Conservation (phyloP, 2,888 invertebrate species). For the Epirrhoe tristata region DNA sequence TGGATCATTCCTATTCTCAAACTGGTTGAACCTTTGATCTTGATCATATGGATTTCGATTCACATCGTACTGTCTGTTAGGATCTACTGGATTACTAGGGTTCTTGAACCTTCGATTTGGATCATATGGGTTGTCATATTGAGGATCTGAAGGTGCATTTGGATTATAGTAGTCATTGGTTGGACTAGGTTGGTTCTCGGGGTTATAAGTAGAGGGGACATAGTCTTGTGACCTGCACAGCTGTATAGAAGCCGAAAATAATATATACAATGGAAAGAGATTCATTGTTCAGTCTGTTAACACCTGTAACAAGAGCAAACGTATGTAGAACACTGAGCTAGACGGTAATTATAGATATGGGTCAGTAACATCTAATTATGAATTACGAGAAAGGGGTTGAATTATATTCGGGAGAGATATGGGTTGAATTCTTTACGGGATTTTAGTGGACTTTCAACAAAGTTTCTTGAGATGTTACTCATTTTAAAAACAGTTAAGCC, state of each 20-base stretch:
- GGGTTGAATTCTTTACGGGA: constrained; percentile 4
- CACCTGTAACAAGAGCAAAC: constrained; percentile 59
- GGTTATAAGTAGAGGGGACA: constrained; percentile 68
- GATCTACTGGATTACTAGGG: constrained; percentile 31
- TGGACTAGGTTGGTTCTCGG: constrained; percentile 65
- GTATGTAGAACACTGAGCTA: constrained; percentile 22
- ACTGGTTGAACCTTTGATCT: constrained; percentile 58
- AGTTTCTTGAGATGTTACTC: neutral
- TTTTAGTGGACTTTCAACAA: constrained; percentile 23
- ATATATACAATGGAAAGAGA: constrained; percentile 60
- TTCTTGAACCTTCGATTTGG: constrained; percentile 59
- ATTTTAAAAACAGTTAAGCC: neutral
- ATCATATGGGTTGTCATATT: constrained; percentile 75
- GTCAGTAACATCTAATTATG: constrained; percentile 43
- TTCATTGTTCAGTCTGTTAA: constrained; percentile 76
- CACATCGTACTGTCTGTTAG: constrained; percentile 53
- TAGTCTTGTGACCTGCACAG: constrained; percentile 71
- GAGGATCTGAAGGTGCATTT: constrained; percentile 52
- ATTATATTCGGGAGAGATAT: constrained; percentile 5
- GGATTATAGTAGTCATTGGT: constrained; percentile 68
- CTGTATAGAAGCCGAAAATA: constrained; percentile 56
- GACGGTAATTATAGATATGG: constrained; percentile 27
- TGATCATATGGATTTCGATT: constrained; percentile 56
- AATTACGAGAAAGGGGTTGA: constrained; percentile 24
- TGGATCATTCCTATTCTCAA: constrained; percentile 55